A percentile compares a stretch with the other conserved stretches of the same genome.
Evolutionary conservation across 1,140 invertebrate species (phyloP).

Genomic region (Rhyacophila brunnea): DNA sequence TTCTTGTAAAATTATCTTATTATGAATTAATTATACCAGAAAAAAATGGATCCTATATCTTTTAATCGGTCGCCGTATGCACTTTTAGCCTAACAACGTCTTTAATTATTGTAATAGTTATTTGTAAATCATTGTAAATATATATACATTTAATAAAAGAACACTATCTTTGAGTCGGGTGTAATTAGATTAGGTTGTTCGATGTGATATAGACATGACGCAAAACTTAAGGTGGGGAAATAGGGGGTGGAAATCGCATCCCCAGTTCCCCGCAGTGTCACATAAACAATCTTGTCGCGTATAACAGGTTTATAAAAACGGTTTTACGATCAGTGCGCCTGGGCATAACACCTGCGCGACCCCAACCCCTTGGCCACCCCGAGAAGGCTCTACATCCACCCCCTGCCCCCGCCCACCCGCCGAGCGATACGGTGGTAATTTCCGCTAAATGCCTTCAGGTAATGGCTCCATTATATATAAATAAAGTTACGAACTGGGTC

Average conservation of each 20-base stretch:
- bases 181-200: too few species aligned
- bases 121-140: too few species aligned
- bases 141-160: too few species aligned
- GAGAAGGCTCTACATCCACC: not conserved
- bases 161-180: too few species aligned
- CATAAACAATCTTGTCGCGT: conserved; percentile 25
- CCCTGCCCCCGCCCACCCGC: not conserved
- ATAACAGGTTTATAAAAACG: conserved; percentile 25
- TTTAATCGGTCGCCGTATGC: too few species aligned
- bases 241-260: not conserved
- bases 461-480: conserved; percentile 10
- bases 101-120: too few species aligned
- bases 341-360: conserved; percentile 15
- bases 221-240: too few species aligned
- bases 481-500: not conserved
- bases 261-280: conserved; percentile 1
- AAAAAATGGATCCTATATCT: too few species aligned
- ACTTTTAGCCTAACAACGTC: too few species aligned
- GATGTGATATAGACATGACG: too few species aligned
- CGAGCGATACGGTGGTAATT: conserved; percentile 1
- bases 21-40: too few species aligned
- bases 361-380: not conserved
- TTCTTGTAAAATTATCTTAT: too few species aligned
- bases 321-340: conserved; percentile 16
- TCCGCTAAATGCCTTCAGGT: conserved; percentile 15